A percentile compares a stretch with the other conserved stretches of the same genome.
Conservation (phyloP, 2,113 vertebrate species). For the Macrotus californicus region DNA sequence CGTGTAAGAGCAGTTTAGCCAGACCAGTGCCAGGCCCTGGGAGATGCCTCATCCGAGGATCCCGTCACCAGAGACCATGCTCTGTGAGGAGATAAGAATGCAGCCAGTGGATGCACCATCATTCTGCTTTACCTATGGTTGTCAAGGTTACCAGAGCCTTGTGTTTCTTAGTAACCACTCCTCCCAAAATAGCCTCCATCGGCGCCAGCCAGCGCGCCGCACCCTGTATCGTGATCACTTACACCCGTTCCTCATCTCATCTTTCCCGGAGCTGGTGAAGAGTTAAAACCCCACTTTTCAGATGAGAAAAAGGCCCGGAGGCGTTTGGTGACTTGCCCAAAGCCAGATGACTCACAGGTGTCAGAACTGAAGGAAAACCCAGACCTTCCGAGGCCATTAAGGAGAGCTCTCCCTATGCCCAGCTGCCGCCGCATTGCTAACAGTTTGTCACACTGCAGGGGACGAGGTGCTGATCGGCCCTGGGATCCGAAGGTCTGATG, state of each 20-base stretch:
- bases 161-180: constrained; percentile 68
- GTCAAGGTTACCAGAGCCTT: constrained; percentile 61
- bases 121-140: constrained; percentile 61
- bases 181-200: constrained; percentile 57
- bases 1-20: background rate
- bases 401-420: background rate
- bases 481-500: rapidly evolving
- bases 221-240: background rate
- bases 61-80: background rate
- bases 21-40: background rate
- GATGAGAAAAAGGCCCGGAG: rapidly evolving
- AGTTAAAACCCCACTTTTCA: background rate
- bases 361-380: background rate
- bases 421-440: background rate
- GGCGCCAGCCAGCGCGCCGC: background rate
- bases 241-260: no score
- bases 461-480: no score
- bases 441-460: background rate
- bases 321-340: background rate
- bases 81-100: background rate
- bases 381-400: background rate
- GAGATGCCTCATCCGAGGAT: background rate
- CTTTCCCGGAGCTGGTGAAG: rapidly evolving
- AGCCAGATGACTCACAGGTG: background rate
- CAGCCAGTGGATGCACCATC: background rate